A percentile compares a stretch with the other conserved stretches of the same genome.
Evolutionary conservation across 2,797 vertebrate genomes (phyloP).

Genomic region (Xyrichtys novacula): DNA sequence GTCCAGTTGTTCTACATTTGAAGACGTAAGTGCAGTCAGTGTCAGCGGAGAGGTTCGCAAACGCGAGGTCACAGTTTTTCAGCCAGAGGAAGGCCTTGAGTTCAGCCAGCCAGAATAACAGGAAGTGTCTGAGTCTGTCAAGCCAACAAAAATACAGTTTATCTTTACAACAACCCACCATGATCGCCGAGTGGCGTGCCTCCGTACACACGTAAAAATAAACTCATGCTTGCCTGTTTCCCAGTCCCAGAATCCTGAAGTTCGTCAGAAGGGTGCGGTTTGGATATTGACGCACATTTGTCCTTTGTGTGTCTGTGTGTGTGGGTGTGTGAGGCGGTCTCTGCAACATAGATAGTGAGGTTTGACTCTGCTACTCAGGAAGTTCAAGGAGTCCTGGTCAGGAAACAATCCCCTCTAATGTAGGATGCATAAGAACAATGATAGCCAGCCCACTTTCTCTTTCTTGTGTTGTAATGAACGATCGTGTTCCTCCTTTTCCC

Average conservation of each 20-base stretch:
- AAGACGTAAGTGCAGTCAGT: conserved; percentile 16
- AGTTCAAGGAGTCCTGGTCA: conserved; percentile 31
- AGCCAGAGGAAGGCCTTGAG: conserved; percentile 51
- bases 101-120: conserved; percentile 56
- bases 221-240: conserved; percentile 48
- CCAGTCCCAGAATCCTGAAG: conserved; percentile 43
- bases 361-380: conserved; percentile 33
- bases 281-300: conserved; percentile 40
- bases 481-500: conserved; percentile 10
- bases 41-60: conserved; percentile 29
- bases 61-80: conserved; percentile 23
- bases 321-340: conserved; percentile 26
- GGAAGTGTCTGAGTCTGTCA: conserved; percentile 54
- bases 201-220: conserved; percentile 33
- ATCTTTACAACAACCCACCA: conserved; percentile 32
- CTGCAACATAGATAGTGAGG: conserved; percentile 6
- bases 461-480: conserved; percentile 9
- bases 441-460: conserved; percentile 14
- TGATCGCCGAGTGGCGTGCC: conserved; percentile 25
- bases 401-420: conserved; percentile 31
- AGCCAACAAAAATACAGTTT: conserved; percentile 57
- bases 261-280: conserved; percentile 59
- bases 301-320: conserved; percentile 27
- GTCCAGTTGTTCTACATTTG: conserved; percentile 4
- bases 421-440: conserved; percentile 23